A percentile compares a stretch with the other conserved stretches of the same genome.
Conservation (phyloP, 2,797 vertebrate genomes). For the Halcyon badia region DNA sequence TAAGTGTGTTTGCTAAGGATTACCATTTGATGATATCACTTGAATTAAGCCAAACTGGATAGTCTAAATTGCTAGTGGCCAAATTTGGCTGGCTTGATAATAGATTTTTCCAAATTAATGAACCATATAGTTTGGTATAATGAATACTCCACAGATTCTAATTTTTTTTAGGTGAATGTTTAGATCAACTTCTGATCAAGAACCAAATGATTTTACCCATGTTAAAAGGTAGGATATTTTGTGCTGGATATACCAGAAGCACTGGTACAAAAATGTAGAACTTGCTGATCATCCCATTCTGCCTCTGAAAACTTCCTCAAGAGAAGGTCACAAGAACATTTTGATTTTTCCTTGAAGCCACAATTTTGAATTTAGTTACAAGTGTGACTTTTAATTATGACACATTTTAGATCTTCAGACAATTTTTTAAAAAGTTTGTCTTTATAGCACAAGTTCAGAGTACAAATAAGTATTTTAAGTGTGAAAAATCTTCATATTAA, state of each 20-base stretch:
- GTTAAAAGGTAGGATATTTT: background rate
- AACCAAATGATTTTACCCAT: background rate
- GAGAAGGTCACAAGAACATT: background rate
- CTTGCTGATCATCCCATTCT: background rate
- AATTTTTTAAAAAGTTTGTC: background rate
- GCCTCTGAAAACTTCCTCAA: background rate
- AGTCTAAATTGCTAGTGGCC: background rate
- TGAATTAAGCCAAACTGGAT: conserved; percentile 10
- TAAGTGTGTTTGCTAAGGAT: conserved; percentile 34
- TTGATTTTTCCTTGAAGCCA: background rate
- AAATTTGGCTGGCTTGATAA: background rate
- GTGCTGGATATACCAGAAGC: background rate
- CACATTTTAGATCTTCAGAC: background rate
- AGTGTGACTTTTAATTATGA: background rate
- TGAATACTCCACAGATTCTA: background rate
- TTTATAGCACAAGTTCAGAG: background rate
- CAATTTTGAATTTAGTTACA: background rate
- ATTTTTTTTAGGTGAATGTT: background rate
- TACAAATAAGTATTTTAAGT: background rate
- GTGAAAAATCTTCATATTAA: background rate
- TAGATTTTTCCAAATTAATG: background rate
- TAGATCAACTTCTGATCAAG: background rate
- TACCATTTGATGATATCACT: background rate
- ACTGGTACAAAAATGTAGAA: background rate
- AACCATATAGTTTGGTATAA: background rate